Percentiles rank a stretch among this genome's conserved stretches.
Conservation (phyloP, 2,113 vertebrate genomes). For the Herpetotheres cachinnans region DNA sequence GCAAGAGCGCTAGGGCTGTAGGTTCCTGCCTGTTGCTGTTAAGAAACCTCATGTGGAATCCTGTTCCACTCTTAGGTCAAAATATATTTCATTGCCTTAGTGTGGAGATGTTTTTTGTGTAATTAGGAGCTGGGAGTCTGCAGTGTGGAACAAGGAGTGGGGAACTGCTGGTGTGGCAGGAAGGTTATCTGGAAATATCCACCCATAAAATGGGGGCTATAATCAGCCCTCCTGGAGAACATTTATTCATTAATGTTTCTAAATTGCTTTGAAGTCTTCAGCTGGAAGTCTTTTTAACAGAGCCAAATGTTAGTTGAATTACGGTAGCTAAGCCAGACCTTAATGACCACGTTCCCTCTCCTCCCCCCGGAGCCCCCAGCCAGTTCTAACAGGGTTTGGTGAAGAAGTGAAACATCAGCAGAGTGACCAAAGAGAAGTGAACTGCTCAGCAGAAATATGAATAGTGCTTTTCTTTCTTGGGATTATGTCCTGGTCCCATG, state of each 20-base stretch:
- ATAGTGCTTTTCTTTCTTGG: constrained; percentile 3
- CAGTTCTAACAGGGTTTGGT: constrained; percentile 26
- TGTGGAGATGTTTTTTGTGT: background rate
- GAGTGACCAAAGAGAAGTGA: constrained; percentile 42
- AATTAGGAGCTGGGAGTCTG: background rate
- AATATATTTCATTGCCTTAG: background rate
- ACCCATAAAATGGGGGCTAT: constrained; percentile 18
- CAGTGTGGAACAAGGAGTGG: background rate
- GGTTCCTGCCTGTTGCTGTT: background rate
- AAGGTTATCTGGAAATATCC: constrained; percentile 26
- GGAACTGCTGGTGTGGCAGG: background rate
- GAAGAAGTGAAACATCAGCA: constrained; percentile 55
- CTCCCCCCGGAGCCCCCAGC: background rate
- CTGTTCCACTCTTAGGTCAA: background rate
- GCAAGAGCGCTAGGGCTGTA: background rate
- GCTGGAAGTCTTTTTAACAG: background rate
- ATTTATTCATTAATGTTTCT: constrained; percentile 32
- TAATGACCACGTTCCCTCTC: background rate
- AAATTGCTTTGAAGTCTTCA: constrained; percentile 25
- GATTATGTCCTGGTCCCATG: background rate
- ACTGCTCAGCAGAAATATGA: constrained; percentile 53
- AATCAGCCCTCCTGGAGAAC: constrained; percentile 3
- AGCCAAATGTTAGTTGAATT: background rate
- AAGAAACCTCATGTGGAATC: constrained; percentile 1
- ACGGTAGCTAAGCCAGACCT: constrained; percentile 35